Conservation (phyloP, 2,113 vertebrate genomes). For the Scartelaos histophorus region DNA sequence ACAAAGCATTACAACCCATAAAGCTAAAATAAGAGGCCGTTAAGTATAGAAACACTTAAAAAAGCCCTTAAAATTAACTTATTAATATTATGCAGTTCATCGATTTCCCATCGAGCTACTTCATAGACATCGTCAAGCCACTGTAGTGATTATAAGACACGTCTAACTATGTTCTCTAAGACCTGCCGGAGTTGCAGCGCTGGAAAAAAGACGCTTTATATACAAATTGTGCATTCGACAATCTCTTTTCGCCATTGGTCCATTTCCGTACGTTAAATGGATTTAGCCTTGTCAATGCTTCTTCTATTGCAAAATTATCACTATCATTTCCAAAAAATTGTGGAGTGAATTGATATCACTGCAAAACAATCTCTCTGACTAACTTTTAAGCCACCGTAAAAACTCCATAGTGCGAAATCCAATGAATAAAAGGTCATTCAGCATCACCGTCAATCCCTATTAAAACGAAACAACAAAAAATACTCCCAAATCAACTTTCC, state of each 20-base stretch:
- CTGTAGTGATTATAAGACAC: conserved; percentile 23
- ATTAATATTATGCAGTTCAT: conserved; percentile 30
- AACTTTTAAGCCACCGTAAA: conserved; percentile 33
- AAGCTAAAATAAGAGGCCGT: conserved; percentile 49
- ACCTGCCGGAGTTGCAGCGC: conserved; percentile 22
- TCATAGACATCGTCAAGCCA: conserved; percentile 12
- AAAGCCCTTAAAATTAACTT: conserved; percentile 39
- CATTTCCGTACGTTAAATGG: neutral
- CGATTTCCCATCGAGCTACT: neutral
- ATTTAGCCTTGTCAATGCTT: neutral
- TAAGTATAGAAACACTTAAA: conserved; percentile 5
- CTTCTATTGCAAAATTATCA: neutral
- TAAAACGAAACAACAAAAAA: neutral
- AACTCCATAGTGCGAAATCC: conserved; percentile 34
- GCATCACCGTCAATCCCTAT: conserved; percentile 19
- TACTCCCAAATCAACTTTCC: conserved; percentile 19
- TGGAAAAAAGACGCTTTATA: conserved; percentile 34
- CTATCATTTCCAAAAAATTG: neutral
- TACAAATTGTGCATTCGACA: conserved; percentile 26
- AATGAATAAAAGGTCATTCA: conserved; percentile 47
- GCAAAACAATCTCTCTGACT: conserved; percentile 19
- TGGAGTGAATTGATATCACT: neutral
- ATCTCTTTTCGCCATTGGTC: conserved; percentile 5
- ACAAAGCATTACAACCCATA: conserved; percentile 38
- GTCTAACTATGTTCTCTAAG: conserved; percentile 30